These are phyloP conservation scores for Chaetogeoica ovagalla DNA, from an alignment of 2,888 invertebrate species.

Conservation along the genomic window DNA sequence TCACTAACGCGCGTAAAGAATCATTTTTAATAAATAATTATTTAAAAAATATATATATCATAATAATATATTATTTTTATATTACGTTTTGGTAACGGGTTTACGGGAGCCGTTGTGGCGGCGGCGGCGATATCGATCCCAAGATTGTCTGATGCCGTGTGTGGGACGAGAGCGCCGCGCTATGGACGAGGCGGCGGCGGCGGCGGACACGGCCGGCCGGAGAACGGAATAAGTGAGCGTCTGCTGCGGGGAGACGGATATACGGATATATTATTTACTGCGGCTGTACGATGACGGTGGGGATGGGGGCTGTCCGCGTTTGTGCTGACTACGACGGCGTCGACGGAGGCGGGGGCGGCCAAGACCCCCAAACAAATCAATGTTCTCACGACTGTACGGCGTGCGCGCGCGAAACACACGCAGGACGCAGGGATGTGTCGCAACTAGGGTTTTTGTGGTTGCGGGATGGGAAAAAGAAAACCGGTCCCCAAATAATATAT, in stretches of 20 bases:
- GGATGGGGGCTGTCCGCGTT: not conserved
- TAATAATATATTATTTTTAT: too few relatives aligned
- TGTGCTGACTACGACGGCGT: slow-evolving; percentile 30
- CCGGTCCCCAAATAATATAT: too few relatives aligned
- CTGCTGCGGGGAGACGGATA: slow-evolving; percentile 14
- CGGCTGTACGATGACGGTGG: too few relatives aligned
- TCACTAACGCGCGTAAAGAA: too few relatives aligned
- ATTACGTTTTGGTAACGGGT: not conserved
- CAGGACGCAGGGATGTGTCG: too few relatives aligned
- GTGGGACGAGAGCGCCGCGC: too few relatives aligned
- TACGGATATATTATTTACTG: not conserved
- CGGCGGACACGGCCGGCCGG: slow-evolving; percentile 16
- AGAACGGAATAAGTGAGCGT: slow-evolving; percentile 19
- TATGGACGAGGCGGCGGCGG: not conserved
- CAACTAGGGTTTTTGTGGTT: too few relatives aligned
- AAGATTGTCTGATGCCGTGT: not conserved
- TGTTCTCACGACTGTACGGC: slow-evolving; percentile 17
- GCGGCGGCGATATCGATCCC: slow-evolving; percentile 30
- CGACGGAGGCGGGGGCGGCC: not conserved
- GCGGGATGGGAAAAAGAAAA: too few relatives aligned
- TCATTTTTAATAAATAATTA: too few relatives aligned
- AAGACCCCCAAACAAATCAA: slow-evolving; percentile 40
- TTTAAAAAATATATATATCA: too few relatives aligned
- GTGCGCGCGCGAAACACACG: too few relatives aligned
- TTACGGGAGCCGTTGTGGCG: not conserved